Conservation (phyloP, 2,113 vertebrate species). For the Dromas ardeola region DNA sequence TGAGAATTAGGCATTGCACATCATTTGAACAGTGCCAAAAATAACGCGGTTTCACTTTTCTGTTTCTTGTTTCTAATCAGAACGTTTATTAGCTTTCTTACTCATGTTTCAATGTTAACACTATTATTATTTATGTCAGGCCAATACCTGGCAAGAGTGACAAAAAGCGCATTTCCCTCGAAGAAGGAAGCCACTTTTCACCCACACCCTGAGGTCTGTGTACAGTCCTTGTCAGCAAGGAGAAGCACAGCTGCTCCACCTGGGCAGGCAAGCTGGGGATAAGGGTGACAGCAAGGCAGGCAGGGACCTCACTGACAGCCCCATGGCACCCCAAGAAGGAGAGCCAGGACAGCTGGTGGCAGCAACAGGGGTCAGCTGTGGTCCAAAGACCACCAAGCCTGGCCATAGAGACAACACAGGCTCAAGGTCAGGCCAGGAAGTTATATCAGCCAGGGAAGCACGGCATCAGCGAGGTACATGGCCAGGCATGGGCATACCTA, state of each 20-base stretch:
- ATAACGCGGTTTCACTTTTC: background rate
- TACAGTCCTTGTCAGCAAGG: background rate
- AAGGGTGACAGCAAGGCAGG: background rate
- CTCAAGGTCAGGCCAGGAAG: background rate
- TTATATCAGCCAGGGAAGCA: background rate
- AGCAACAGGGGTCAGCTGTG: background rate
- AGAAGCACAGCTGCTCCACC: background rate
- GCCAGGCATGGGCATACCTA: background rate
- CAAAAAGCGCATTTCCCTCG: background rate
- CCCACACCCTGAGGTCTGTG: background rate
- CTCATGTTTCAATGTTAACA: background rate
- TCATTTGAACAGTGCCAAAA: background rate
- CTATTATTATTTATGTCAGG: background rate
- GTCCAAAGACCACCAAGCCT: background rate
- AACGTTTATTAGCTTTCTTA: fast-evolving
- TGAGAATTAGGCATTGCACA: background rate
- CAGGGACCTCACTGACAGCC: background rate
- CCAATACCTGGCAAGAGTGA: background rate
- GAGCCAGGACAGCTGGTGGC: background rate
- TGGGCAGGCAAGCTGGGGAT: background rate
- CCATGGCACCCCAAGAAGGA: background rate
- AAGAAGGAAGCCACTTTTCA: background rate
- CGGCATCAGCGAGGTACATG: background rate
- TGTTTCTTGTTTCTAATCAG: background rate
- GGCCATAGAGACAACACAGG: background rate